A percentile compares a stretch with the other conserved stretches of the same genome.
Evolutionary conservation across 2,113 vertebrate species (phyloP).

Genomic region (Halichoerus grypus): DNA sequence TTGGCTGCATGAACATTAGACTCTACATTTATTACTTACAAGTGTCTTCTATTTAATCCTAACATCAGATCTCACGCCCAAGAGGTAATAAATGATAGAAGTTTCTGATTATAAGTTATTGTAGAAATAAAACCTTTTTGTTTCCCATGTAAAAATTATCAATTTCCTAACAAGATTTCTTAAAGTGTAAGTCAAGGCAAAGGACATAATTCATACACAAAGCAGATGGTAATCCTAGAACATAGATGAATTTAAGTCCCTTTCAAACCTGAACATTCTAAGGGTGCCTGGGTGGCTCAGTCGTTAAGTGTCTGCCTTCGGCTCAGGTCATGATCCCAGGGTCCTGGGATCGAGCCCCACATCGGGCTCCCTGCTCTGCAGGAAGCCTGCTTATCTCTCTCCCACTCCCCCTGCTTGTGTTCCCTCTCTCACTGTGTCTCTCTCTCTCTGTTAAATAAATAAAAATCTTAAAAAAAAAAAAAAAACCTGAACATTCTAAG

Average conservation of each 20-base stretch:
- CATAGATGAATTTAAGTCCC: background rate
- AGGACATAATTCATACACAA: background rate
- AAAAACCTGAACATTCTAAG: background rate
- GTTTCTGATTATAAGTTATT: background rate
- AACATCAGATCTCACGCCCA: background rate
- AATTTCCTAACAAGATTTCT: background rate
- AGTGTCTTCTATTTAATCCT: conserved; percentile 2
- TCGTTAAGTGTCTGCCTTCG: no score
- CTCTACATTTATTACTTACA: background rate
- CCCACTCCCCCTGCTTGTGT: no score
- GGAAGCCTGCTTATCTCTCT: no score
- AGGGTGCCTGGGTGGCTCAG: no score
- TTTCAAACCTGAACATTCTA: conserved; percentile 23
- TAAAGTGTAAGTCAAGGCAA: background rate
- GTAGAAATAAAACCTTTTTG: background rate
- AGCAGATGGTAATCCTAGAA: background rate
- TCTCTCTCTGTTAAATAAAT: no score
- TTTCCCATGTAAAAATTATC: background rate
- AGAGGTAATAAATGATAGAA: background rate
- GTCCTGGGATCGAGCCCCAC: no score
- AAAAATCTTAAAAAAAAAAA: no score
- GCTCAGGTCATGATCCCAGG: no score
- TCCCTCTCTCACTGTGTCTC: no score
- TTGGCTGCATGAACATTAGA: background rate
- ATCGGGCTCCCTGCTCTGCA: no score